phyloP scores from a whole-genome alignment of 2,888 invertebrate genomes.

The Aphodius sticticus region DNA sequence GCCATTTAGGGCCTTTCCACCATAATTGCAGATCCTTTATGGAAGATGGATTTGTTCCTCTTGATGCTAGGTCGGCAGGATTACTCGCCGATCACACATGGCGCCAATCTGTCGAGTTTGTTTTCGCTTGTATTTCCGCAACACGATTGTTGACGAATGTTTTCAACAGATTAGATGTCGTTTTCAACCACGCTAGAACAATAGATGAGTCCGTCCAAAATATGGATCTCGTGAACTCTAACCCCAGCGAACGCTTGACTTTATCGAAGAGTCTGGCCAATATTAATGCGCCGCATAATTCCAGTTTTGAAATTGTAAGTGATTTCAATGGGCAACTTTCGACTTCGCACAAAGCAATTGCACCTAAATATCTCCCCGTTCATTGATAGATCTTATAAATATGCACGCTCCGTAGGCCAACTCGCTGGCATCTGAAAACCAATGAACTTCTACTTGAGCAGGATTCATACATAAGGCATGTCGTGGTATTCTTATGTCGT shows the following conservation, averaged over 20 bases:
- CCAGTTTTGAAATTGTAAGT: slow-evolving; percentile 16
- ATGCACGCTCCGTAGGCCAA: slow-evolving; percentile 35
- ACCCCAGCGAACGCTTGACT: not conserved
- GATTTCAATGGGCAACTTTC: slow-evolving; percentile 19
- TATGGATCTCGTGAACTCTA: not conserved
- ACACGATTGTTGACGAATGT: slow-evolving; percentile 47
- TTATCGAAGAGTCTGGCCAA: slow-evolving; percentile 14
- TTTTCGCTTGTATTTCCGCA: slow-evolving; percentile 43
- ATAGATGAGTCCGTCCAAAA: slow-evolving; percentile 18
- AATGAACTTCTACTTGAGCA: slow-evolving; percentile 19
- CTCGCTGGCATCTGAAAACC: slow-evolving; percentile 34
- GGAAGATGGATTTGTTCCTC: slow-evolving; percentile 27
- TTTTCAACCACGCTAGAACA: slow-evolving; percentile 17
- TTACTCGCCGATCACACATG: slow-evolving; percentile 35
- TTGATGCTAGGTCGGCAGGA: slow-evolving; percentile 36
- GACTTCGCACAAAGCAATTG: slow-evolving; percentile 23
- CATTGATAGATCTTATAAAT: slow-evolving; percentile 24
- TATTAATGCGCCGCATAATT: slow-evolving; percentile 21
- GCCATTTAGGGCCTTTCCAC: slow-evolving; percentile 33
- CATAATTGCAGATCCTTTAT: slow-evolving; percentile 11
- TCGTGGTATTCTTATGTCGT: not conserved
- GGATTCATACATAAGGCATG: not conserved
- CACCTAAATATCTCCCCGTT: not conserved
- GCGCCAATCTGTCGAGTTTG: slow-evolving; percentile 34
- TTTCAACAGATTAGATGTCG: not conserved